A percentile compares a stretch with the other conserved stretches of the same genome.
Conservation (phyloP, 2,888 invertebrate genomes). For the Punctoribates punctum region DNA sequence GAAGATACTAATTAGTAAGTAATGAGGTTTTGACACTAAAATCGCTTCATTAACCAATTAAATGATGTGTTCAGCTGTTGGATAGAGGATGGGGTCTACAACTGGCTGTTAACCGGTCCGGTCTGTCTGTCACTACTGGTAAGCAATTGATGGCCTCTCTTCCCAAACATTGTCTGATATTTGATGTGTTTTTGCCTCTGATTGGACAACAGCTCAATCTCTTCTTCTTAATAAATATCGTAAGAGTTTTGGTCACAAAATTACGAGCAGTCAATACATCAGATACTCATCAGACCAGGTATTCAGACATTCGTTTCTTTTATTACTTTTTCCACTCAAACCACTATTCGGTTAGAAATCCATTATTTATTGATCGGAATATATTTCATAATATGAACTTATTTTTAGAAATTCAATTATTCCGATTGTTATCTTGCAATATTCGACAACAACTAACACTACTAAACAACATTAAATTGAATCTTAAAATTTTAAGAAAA, state of each 20-base stretch:
- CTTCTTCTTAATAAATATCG: conserved; percentile 81
- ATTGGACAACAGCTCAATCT: conserved; percentile 62
- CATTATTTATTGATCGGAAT: too few relatives aligned
- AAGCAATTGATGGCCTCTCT: conserved; percentile 25
- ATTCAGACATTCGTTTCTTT: neutral
- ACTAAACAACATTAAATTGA: too few relatives aligned
- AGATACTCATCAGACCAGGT: conserved; percentile 50
- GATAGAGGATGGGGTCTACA: conserved; percentile 69
- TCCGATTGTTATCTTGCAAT: too few relatives aligned
- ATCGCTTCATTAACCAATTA: neutral
- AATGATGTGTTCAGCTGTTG: conserved; percentile 60
- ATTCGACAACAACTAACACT: too few relatives aligned
- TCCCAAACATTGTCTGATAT: neutral
- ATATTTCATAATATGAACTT: too few relatives aligned
- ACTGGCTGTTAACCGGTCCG: conserved; percentile 69
- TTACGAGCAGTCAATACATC: conserved; percentile 62
- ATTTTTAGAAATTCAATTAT: too few relatives aligned
- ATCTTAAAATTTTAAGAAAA: too few relatives aligned
- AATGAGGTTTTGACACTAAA: neutral
- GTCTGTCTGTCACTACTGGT: conserved; percentile 71
- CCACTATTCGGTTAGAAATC: too few relatives aligned
- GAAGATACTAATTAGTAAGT: conserved; percentile 36
- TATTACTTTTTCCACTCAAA: neutral
- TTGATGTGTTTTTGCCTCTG: neutral
- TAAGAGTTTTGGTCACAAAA: conserved; percentile 77